Evolutionary conservation across 2,888 invertebrate species (phyloP), one percentile per base, ranked within the genome.

Genomic region (Eueremaeus valkanovi): DNA sequence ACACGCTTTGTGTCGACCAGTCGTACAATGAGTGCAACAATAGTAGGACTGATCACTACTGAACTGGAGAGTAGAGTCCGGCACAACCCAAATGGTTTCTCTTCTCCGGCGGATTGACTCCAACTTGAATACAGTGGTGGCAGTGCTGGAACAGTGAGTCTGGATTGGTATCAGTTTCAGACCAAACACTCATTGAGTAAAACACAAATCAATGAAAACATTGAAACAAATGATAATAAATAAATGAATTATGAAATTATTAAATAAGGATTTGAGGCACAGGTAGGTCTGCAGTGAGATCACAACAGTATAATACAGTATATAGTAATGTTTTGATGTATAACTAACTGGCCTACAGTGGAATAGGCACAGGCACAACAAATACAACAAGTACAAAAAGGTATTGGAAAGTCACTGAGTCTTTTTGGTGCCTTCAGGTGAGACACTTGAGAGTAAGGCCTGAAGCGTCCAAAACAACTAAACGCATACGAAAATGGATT

Each of bases 361-460:
- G 49, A 49, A n/a, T 36, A 36, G 6, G 11, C 6, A 8, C 5
- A 36, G 5, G 36, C 5, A 36, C 36, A 36, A 36, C 5, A 29
- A 63, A 63, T 18, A 63, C 63, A 63, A 63, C 29, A 63, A 29
- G 33, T 63, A 63, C 18, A 63, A 63, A 33, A 27, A 24, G 18
- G 21, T 49, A 21, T 21, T 58, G 24, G 58, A 58, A 58, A 58
- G 58, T 58, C 58, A 58, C 33, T 63, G 63, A 63, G 33, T 63
- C 63, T 63, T 63, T 58, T 33, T 33, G 63, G 63, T 63, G 63
- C 63, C 63, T 63, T 63, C 63, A 63, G 63, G 63, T 63, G 21
- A 63, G 33, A 18, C 31, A 63, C 63, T 63, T 21, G 29, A 63
- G 29, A 63, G 21, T 36, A 33, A 63, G 36, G 63, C 63, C 63